Evolutionary conservation across 2,888 invertebrate species (phyloP), one percentile per base, ranked within the genome.

Genomic region (Sabellastarte sp.): DNA sequence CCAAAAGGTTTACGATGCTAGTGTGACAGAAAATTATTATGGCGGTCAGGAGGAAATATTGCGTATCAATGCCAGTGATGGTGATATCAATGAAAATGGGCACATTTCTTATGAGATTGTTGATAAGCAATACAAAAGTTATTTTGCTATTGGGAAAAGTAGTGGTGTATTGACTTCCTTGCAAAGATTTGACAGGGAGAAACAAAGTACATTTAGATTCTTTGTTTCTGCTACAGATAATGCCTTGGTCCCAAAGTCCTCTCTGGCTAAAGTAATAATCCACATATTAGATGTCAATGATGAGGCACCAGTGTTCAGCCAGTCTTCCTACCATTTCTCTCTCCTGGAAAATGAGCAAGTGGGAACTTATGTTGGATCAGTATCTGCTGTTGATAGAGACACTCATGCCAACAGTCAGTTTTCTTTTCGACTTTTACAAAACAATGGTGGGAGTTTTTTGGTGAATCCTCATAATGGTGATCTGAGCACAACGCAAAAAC

Each of bases 251-350:
- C 24, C 53, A 24, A 5, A 15, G 20, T 20, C 20, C 53, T 5
- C 53, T 10, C 5, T 5, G 5, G 15, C 20, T 24, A 53, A 5
- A 15, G 26, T 53, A 5, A 53, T 53, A 20, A 24, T 53, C 20
- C 5, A 53, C 26, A 53, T 53, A 10, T 15, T 20, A 5, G 53
- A 53, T 24, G 26, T 53, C 53, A 53, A 53, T 53, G 53, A 53
- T 24, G 53, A 53, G 26, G 24, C 5, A 53, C 53, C 53, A 53
- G 15, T 5, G 53, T 53, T 53, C 24, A 15, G 5, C 5, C 53
- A 53, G 24, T 15, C 20, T 24, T 10, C 5, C 5, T 53, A 53
- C 26, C 20, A 24, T 5, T 53, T 53, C 53, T 5, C 5, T 24
- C 5, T 53, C 26, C 24, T 24, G 5, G 53, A 53, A 24, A 15